Base-by-base conservation (phyloP, 2,113 vertebrate genomes). In the Gasterosteus nipponicus region DNA sequence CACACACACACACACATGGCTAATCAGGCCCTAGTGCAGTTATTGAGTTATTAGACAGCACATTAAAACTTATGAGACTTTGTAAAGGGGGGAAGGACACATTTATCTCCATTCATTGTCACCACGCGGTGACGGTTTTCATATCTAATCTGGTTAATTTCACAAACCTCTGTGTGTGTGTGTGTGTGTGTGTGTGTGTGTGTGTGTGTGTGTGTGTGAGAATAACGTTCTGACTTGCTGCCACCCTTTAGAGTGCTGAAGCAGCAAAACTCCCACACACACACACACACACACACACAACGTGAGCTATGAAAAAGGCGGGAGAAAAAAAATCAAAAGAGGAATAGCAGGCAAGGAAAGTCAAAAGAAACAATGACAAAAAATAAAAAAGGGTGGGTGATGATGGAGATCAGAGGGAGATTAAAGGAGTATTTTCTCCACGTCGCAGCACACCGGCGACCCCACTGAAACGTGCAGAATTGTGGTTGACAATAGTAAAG, bases 241-340 rank as follows among this genome's bases (percentile, higher is more conserved):
- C 78, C 59, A n/a, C 35, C 61, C 63, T 54, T 56, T 26, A 53
- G 46, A 42, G n/a, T 18, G 85, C 82, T 81, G 80, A 87, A 59
- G 51, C 67, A 72, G 87, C 84, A 73, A 57, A 56, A 61, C 5
- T 41, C 54, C 6, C 26, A 58, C 47, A 3, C 10, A 42, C 42
- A 3, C 57, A 56, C 6, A 47, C 46, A 46, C 44, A 46, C 47
- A 49, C 47, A n/a, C 49, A n/a, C 65, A 46, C 54, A 57, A 26
- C 49, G 7, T 44, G 60, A 85, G 85, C 54, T 64, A 66, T 57
- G 1, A 64, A 66, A 80, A 80, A 31, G 31, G 42, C 6, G 6
- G 16, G 18, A 54, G 44, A 46, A 61, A 62, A 61, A 62, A 75
- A 75, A 88, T 80, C 62, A 90, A 79, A 82, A 82, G 73, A 75